Evolutionary conservation across 2,797 vertebrate genomes (phyloP).

Genomic region (Zenarchopterus dispar): DNA sequence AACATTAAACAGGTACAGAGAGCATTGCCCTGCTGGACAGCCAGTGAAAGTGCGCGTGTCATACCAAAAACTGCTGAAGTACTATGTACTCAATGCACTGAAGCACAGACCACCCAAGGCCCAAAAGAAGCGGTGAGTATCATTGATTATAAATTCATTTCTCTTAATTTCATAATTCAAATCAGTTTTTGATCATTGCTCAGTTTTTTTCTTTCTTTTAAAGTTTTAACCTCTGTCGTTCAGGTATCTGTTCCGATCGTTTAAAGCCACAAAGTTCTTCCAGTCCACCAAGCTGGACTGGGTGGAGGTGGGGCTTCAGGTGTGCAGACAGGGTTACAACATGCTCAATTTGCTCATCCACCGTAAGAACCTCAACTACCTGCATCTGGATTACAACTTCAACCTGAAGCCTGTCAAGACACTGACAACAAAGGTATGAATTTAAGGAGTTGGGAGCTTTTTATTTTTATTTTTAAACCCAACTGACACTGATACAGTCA

Average conservation of each 20-base stretch:
- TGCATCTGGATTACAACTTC: slow-evolving; percentile 99
- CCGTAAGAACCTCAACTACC: slow-evolving; percentile 98
- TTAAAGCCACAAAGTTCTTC: slow-evolving; percentile 99
- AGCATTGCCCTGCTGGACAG: slow-evolving; percentile 98
- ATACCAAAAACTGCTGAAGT: slow-evolving; percentile 98
- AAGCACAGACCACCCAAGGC: slow-evolving; percentile 99
- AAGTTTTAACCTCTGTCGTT: background rate
- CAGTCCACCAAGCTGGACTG: slow-evolving; percentile 99
- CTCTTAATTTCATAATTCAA: rapidly evolving
- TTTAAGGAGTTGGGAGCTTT: rapidly evolving
- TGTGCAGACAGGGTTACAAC: slow-evolving; percentile 98
- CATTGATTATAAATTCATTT: background rate
- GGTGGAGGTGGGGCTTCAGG: slow-evolving; percentile 98
- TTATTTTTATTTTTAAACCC: background rate
- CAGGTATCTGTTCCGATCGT: slow-evolving; percentile 98
- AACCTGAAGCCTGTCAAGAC: slow-evolving; percentile 99
- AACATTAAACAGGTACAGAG: slow-evolving; percentile 88
- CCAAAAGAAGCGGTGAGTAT: slow-evolving; percentile 94
- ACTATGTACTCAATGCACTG: slow-evolving; percentile 97
- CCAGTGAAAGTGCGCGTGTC: slow-evolving; percentile 98
- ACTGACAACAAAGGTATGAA: slow-evolving; percentile 94
- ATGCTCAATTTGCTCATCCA: slow-evolving; percentile 99
- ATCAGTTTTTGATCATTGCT: background rate
- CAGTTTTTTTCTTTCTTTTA: background rate
- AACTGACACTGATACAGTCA: too few relatives aligned